Conservation (phyloP, 30 jellyfish, hydroid and myxozoan species). For the Aurelia sp. region DNA sequence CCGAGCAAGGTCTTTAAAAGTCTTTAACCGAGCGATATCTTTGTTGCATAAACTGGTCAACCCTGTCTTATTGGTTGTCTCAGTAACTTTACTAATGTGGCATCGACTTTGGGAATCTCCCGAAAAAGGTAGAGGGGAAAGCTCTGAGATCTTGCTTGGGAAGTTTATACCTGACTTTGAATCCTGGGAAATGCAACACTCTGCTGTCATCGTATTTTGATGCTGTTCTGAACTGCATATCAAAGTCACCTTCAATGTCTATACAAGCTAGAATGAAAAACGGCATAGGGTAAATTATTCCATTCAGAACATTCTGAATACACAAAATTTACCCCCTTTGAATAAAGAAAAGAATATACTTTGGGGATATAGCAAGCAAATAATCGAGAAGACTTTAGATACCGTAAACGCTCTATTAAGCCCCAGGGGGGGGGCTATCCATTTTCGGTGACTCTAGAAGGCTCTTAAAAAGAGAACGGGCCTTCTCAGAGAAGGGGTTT, state of each 20-base stretch:
- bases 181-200: slow-evolving; percentile 89
- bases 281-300: not conserved
- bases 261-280: slow-evolving; percentile 75
- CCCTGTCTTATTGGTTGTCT: no score
- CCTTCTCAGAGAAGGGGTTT: no score
- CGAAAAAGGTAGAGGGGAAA: not conserved
- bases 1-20: no score
- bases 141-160: not conserved
- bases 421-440: no score
- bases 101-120: not conserved
- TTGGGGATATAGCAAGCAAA: no score
- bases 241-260: slow-evolving; percentile 86
- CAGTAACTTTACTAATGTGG: no score
- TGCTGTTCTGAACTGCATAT: slow-evolving; percentile 91
- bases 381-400: no score
- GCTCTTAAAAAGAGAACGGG: no score
- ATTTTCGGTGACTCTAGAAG: no score
- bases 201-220: slow-evolving; percentile 96
- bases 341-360: not conserved
- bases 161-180: slow-evolving; percentile 67
- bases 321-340: not conserved
- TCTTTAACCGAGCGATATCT: no score
- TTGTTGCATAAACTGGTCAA: no score
- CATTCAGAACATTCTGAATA: not conserved
- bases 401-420: no score